These are phyloP conservation scores for Danio jaintianensis DNA, from an alignment of 2,797 vertebrate species.

Conservation along the genomic window DNA sequence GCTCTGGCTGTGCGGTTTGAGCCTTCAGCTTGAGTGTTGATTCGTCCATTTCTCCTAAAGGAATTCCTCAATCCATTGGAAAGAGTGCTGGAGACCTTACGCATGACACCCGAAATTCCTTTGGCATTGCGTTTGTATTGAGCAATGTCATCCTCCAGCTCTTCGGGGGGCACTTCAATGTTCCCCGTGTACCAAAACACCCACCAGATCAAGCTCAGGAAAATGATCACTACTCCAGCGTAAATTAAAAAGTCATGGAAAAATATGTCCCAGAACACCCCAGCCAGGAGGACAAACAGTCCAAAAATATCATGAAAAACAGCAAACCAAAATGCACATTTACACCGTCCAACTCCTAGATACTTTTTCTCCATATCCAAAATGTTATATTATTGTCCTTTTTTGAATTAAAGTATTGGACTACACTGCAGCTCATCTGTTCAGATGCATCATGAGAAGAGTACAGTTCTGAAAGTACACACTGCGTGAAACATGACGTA, in stretches of 20 bases:
- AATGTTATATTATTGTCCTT: slow-evolving; percentile 58
- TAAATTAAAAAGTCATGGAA: slow-evolving; percentile 91
- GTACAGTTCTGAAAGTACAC: neutral
- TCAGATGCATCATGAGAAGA: slow-evolving; percentile 5
- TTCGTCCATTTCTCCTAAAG: slow-evolving; percentile 62
- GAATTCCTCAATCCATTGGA: slow-evolving; percentile 72
- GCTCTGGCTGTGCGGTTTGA: neutral
- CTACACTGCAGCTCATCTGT: neutral
- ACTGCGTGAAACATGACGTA: slow-evolving; percentile 24
- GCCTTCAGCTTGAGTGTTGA: neutral
- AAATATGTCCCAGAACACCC: slow-evolving; percentile 82
- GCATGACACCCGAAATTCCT: slow-evolving; percentile 67
- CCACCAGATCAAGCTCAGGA: slow-evolving; percentile 95
- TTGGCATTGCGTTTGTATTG: slow-evolving; percentile 66
- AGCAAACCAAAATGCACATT: slow-evolving; percentile 89
- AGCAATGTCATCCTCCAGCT: slow-evolving; percentile 82
- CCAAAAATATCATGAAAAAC: slow-evolving; percentile 87
- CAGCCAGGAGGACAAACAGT: slow-evolving; percentile 81
- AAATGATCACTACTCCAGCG: slow-evolving; percentile 86
- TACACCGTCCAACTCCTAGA: slow-evolving; percentile 84
- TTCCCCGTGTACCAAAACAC: slow-evolving; percentile 95
- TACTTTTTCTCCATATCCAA: slow-evolving; percentile 64
- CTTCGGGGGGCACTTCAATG: slow-evolving; percentile 86
- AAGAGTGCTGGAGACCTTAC: slow-evolving; percentile 74
- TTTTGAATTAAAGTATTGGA: slow-evolving; percentile 19